Conservation (phyloP, 2,888 invertebrate genomes). For the Amblyjoppa fuscipennis region DNA sequence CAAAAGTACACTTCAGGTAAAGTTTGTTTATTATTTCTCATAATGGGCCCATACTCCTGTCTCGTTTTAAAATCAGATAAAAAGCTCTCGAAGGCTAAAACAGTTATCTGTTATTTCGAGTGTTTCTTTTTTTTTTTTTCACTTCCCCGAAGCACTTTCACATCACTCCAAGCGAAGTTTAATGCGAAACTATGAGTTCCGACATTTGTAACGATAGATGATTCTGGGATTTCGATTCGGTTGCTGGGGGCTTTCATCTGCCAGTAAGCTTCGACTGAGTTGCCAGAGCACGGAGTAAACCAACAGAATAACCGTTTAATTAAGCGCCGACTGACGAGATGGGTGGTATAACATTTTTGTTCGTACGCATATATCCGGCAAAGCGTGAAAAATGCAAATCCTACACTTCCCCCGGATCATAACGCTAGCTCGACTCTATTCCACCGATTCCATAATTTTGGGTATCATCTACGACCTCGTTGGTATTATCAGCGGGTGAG, state of each 20-base stretch:
- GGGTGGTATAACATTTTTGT: slow-evolving; percentile 41
- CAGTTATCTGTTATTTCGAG: not conserved
- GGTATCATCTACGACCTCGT: slow-evolving; percentile 54
- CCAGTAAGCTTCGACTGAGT: slow-evolving; percentile 47
- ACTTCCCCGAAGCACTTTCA: not conserved
- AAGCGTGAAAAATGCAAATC: slow-evolving; percentile 57
- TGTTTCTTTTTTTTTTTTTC: not conserved
- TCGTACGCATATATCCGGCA: slow-evolving; percentile 26
- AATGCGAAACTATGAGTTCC: not conserved
- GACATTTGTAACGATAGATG: not conserved
- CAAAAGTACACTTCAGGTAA: too few relatives aligned
- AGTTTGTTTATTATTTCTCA: too few relatives aligned
- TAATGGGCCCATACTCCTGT: not conserved
- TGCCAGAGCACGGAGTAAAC: slow-evolving; percentile 50
- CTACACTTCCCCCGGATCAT: slow-evolving; percentile 13
- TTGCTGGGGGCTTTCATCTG: not conserved
- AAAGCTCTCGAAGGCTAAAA: not conserved
- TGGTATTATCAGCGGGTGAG: slow-evolving; percentile 48
- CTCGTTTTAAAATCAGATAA: not conserved
- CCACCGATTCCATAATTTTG: slow-evolving; percentile 47
- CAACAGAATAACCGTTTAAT: slow-evolving; percentile 51
- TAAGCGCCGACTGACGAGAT: slow-evolving; percentile 18
- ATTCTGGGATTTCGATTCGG: not conserved
- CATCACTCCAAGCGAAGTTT: not conserved
- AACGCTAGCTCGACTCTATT: slow-evolving; percentile 17